Conservation (phyloP, 2,888 invertebrate species). For the Chrysolina americana region DNA sequence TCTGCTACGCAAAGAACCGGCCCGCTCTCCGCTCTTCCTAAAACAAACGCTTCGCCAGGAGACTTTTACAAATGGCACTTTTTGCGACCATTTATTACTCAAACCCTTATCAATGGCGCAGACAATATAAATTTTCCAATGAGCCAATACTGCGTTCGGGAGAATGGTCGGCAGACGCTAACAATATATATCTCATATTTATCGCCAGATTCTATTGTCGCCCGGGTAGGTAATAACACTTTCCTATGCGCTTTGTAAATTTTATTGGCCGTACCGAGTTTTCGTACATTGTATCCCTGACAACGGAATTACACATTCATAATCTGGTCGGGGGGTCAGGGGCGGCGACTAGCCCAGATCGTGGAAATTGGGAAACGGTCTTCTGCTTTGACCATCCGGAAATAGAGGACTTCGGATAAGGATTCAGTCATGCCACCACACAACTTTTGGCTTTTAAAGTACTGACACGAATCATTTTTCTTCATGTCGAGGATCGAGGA, state of each 20-base stretch:
- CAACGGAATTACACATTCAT: constrained; percentile 67
- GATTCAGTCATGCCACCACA: too few species aligned
- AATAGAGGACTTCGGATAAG: too few species aligned
- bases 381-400: too few species aligned
- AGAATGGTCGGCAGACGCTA: constrained; percentile 34
- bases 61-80: constrained; percentile 67
- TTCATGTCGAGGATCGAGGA: too few species aligned
- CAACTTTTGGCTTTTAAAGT: too few species aligned
- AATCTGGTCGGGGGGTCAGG: constrained; percentile 54
- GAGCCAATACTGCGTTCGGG: constrained; percentile 65
- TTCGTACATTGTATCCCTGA: constrained; percentile 62
- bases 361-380: too few species aligned
- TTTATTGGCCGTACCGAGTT: constrained; percentile 65
- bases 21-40: constrained; percentile 40
- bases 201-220: constrained; percentile 63
- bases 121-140: constrained; percentile 68
- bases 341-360: constrained; percentile 5
- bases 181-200: constrained; percentile 67
- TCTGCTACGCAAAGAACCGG: constrained; percentile 45
- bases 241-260: constrained; percentile 67
- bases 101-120: constrained; percentile 67
- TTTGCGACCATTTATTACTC: constrained; percentile 65
- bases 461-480: too few species aligned
- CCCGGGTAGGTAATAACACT: constrained; percentile 64
- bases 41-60: constrained; percentile 55